These are phyloP conservation scores for Neogobius melanostomus DNA, from an alignment of 2,113 vertebrate species.

Conservation along the genomic window DNA sequence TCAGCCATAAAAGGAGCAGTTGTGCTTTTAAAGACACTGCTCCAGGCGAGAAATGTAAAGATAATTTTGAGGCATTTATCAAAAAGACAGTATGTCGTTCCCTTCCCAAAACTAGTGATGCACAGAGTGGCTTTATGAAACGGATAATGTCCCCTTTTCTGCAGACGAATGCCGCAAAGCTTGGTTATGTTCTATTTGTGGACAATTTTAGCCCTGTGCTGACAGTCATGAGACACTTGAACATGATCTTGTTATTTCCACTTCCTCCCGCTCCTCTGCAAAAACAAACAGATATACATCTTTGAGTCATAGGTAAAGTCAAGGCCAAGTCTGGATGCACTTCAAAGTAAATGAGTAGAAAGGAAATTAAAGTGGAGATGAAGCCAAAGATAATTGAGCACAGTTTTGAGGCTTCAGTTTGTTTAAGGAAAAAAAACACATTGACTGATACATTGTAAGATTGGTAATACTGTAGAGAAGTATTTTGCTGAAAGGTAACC, in stretches of 20 bases:
- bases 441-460: too few relatives aligned
- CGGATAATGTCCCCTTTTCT: not conserved
- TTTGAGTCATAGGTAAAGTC: not conserved
- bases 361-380: not conserved
- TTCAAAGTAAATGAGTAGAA: not conserved
- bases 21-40: slow-evolving; percentile 29
- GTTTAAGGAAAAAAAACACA: too few relatives aligned
- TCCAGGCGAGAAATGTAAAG: not conserved
- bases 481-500: too few relatives aligned
- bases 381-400: not conserved
- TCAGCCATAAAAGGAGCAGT: slow-evolving; percentile 21
- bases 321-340: not conserved
- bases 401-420: too few relatives aligned
- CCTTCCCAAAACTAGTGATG: not conserved
- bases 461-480: too few relatives aligned
- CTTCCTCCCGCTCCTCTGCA: not conserved
- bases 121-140: not conserved
- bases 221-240: slow-evolving; percentile 23
- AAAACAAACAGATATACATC: slow-evolving; percentile 1
- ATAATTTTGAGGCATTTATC: too few relatives aligned
- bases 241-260: slow-evolving; percentile 4
- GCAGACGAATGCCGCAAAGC: not conserved
- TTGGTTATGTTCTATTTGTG: not conserved
- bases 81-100: too few relatives aligned
- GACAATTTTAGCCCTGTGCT: not conserved